Base-by-base conservation (phyloP, 2,797 vertebrate genomes). In the Knipowitschia caucasica region DNA sequence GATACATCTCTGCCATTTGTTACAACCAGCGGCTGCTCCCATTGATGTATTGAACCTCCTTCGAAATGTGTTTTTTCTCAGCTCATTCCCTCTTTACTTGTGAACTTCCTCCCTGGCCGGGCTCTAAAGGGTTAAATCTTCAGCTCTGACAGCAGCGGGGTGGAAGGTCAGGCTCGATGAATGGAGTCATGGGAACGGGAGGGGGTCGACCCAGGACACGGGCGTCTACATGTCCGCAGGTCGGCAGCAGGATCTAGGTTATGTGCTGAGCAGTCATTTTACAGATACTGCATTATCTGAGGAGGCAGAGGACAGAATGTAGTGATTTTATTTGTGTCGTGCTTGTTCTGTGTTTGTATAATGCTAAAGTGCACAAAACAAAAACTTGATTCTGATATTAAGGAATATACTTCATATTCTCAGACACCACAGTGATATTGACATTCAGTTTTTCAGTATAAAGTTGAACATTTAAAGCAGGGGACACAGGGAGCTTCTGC, bases 81-180 rank as follows among this genome's bases (percentile, higher is more conserved):
- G 40, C 8, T 6, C 7, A 5, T 42, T 29, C 18, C 11, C 4
- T 11, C 34, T 40, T 33, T n/a, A 20, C 26, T 15, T 51, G 26
- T 15, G 5, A 6, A 21, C 17, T 35, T 5, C 18, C 29, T 24
- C 49, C 21, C 47, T 57, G 56, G 70, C 56, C 7, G 56, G 70
- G 54, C 7, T 33, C 18, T 63, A 75, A 59, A 53, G 64, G 45
- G 71, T 77, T 81, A 78, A 80, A 35, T 23, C 67, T 61, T 50
- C 58, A 53, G 56, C 43, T 49, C 59, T 64, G 58, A 80, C 60
- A 64, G 69, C 56, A 53, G 51, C 45, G 25, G 49, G 80, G 75
- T 81, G 27, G 83, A 76, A 82, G 83, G 80, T 86, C 70, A 35
- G 18, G 26, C 47, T 59, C 42, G 57, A 52, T 82, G 75, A 81